Percentiles rank a stretch among this genome's conserved stretches.
These are phyloP conservation scores for Dioctria rufipes DNA, from an alignment of 2,888 invertebrate species.

Conservation along the genomic window DNA sequence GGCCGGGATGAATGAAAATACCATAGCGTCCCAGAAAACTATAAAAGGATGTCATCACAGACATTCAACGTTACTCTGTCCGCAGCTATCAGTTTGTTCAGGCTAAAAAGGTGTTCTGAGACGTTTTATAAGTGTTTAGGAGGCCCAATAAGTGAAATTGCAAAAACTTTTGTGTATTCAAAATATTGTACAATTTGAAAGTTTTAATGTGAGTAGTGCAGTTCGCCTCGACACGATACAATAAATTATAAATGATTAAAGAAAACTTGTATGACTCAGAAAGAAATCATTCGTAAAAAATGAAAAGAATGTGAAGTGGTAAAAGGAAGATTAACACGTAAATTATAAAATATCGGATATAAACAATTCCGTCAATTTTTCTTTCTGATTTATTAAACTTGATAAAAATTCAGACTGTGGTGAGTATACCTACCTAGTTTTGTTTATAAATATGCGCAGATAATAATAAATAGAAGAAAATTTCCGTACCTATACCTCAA, in stretches of 20 bases:
- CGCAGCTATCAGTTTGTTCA: conserved; percentile 54
- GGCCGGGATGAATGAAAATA: conserved; percentile 59
- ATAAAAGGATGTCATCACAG: conserved; percentile 61
- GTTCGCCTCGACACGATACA: neutral
- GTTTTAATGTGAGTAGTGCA: conserved; percentile 11
- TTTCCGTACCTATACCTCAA: neutral
- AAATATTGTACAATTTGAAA: conserved; percentile 8
- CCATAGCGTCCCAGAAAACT: conserved; percentile 57
- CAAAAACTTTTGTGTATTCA: neutral
- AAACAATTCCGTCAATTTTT: neutral
- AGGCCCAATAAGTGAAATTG: conserved; percentile 2
- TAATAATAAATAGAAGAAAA: neutral
- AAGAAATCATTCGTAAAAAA: neutral
- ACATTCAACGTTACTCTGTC: conserved; percentile 61
- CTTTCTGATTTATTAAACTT: neutral
- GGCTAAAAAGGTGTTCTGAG: conserved; percentile 38
- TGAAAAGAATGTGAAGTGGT: neutral
- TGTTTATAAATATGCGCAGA: neutral
- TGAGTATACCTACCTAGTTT: neutral
- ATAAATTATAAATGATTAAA: neutral
- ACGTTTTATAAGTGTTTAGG: neutral
- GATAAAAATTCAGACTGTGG: neutral
- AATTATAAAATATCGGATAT: neutral
- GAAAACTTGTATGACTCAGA: conserved; percentile 4
- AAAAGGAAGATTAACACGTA: neutral